Evolutionary conservation across 2,888 invertebrate genomes (phyloP).

Genomic region (Agrochola circellaris): DNA sequence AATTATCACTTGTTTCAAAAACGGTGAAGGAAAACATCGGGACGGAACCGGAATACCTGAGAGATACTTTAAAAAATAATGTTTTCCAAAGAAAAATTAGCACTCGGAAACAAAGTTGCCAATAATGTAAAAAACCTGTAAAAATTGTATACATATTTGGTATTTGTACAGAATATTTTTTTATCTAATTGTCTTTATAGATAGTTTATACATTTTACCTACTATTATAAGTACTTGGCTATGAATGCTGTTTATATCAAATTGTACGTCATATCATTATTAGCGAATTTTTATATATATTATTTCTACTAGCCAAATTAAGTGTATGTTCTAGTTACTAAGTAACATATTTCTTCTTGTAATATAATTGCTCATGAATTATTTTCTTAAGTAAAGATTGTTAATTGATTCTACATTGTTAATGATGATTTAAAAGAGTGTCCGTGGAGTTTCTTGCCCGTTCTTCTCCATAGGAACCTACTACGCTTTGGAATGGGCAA

Average conservation of each 20-base stretch:
- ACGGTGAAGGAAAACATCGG: too few species aligned
- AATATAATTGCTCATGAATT: conserved; percentile 55
- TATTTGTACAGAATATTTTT: conserved; percentile 72
- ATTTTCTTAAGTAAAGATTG: conserved; percentile 17
- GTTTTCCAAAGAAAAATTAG: conserved; percentile 79
- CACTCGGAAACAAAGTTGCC: conserved; percentile 77
- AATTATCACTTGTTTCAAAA: too few species aligned
- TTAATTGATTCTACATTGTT: conserved; percentile 35
- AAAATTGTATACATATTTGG: conserved; percentile 67
- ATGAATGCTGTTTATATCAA: conserved; percentile 66
- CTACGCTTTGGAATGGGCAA: too few species aligned
- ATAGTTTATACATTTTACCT: conserved; percentile 53
- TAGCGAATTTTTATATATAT: too few species aligned
- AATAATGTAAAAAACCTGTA: conserved; percentile 75
- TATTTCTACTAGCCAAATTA: conserved; percentile 69
- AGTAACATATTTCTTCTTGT: conserved; percentile 58
- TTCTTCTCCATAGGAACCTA: too few species aligned
- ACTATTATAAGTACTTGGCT: conserved; percentile 63
- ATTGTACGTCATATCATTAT: conserved; percentile 68
- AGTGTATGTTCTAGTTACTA: conserved; percentile 62
- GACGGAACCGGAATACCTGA: too few species aligned
- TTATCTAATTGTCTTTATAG: conserved; percentile 61
- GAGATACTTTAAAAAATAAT: conserved; percentile 59
- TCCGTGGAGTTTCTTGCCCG: too few species aligned
- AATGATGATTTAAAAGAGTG: too few species aligned